Conservation (phyloP, 2,888 invertebrate genomes). For the Tromatobia lineatoria region DNA sequence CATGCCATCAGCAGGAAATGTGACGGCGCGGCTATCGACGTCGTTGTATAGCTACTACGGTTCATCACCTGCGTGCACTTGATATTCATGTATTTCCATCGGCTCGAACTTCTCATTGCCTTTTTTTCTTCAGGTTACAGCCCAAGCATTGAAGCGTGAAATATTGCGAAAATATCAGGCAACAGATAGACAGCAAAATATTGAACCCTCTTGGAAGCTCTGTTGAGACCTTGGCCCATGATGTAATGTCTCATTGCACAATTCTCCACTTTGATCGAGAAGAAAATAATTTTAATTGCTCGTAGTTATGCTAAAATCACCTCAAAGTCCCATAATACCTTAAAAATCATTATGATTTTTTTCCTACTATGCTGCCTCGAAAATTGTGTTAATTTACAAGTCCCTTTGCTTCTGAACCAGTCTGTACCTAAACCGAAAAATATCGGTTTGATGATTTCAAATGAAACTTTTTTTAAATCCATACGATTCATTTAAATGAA, state of each 20-base stretch:
- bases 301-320: neutral
- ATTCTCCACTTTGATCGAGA: neutral
- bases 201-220: constrained; percentile 1
- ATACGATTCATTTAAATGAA: no score
- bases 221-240: constrained; percentile 48
- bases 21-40: constrained; percentile 13
- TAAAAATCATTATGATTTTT: neutral
- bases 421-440: neutral
- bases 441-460: no score
- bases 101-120: neutral
- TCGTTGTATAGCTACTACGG: neutral
- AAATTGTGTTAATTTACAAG: neutral
- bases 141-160: constrained; percentile 1
- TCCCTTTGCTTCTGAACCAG: neutral
- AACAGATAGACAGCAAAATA: constrained; percentile 4
- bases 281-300: neutral
- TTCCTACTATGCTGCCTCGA: neutral
- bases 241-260: constrained; percentile 46
- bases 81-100: constrained; percentile 27
- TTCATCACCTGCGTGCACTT: constrained; percentile 27
- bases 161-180: neutral
- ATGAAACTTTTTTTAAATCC: no score
- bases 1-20: constrained; percentile 68
- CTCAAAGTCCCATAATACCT: neutral
- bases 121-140: neutral